A percentile compares a stretch with the other conserved stretches of the same genome.
Conservation (phyloP, 1,140 invertebrate genomes). For the Geopemphigus sp. region DNA sequence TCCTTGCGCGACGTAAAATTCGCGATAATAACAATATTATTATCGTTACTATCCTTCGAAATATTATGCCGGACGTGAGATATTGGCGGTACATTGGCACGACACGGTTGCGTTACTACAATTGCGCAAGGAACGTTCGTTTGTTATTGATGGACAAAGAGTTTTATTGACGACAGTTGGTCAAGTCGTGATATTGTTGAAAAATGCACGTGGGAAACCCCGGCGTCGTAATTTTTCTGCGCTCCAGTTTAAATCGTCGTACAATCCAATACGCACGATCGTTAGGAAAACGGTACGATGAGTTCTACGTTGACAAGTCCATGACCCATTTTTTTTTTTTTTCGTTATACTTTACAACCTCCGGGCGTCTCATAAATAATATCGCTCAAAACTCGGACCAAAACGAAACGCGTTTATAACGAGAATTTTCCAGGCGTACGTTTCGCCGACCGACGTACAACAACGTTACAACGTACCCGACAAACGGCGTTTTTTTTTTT, state of each 20-base stretch:
- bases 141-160: too few relatives aligned
- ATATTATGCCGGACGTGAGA: neutral
- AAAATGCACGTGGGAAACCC: neutral
- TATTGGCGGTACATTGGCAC: neutral
- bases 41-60: neutral
- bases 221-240: neutral
- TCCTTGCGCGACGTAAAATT: neutral
- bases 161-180: too few relatives aligned
- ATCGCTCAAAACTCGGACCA: neutral
- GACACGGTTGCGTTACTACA: too few relatives aligned
- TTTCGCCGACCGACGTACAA: too few relatives aligned
- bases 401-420: neutral
- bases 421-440: neutral
- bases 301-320: conserved; percentile 31
- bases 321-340: conserved; percentile 39
- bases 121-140: too few relatives aligned
- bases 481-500: too few relatives aligned
- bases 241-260: neutral
- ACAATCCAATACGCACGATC: conserved; percentile 3
- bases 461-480: too few relatives aligned
- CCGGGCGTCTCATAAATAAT: neutral
- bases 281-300: neutral
- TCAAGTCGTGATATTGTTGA: too few relatives aligned
- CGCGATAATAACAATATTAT: neutral
- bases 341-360: conserved; percentile 10